phyloP scores from a whole-genome alignment of 2,888 invertebrate genomes.

The Aproaerema taeniolella region DNA sequence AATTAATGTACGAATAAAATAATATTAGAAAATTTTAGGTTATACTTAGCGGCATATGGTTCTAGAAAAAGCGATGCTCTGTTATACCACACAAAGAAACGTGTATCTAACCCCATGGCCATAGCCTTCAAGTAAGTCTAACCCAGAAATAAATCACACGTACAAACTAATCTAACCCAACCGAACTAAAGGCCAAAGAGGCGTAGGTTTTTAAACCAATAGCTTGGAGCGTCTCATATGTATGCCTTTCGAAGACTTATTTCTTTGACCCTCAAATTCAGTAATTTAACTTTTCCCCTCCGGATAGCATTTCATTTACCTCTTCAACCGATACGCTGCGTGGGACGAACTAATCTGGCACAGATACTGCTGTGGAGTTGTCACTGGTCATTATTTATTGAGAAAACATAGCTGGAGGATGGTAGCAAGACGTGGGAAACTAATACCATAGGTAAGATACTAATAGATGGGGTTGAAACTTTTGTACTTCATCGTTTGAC shows the following conservation, averaged over 20 bases:
- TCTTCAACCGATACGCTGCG: slow-evolving; percentile 77
- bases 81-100: too few species aligned
- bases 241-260: slow-evolving; percentile 35
- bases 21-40: too few species aligned
- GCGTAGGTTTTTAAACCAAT: slow-evolving; percentile 12
- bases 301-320: slow-evolving; percentile 78
- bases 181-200: slow-evolving; percentile 3
- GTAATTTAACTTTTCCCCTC: slow-evolving; percentile 78
- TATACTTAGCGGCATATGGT: too few species aligned
- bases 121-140: too few species aligned
- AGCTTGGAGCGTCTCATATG: slow-evolving; percentile 11
- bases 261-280: slow-evolving; percentile 77
- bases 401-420: background rate
- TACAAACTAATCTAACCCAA: slow-evolving; percentile 5
- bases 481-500: too few species aligned
- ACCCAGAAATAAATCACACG: slow-evolving; percentile 6
- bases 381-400: background rate
- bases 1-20: too few species aligned
- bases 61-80: too few species aligned
- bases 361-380: slow-evolving; percentile 41
- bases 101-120: too few species aligned
- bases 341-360: slow-evolving; percentile 75
- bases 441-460: too few species aligned
- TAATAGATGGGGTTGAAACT: too few species aligned
- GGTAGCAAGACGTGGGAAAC: too few species aligned